Evolutionary conservation across 2,797 vertebrate genomes (phyloP).

Genomic region (Phaenicophaeus curvirostris): DNA sequence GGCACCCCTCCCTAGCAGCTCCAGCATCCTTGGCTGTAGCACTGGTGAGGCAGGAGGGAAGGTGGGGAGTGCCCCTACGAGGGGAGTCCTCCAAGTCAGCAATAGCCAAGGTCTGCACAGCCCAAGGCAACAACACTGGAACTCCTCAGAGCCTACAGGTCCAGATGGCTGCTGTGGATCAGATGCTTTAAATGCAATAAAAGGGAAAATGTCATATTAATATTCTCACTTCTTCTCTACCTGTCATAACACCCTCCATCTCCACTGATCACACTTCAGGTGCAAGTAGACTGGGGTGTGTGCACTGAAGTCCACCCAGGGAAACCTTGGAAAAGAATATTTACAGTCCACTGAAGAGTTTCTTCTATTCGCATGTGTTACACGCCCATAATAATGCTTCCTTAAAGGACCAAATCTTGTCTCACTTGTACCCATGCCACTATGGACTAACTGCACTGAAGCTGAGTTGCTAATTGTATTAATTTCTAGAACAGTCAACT

Average conservation of each 20-base stretch:
- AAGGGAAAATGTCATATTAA: neutral
- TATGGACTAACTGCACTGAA: neutral
- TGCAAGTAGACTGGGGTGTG: neutral
- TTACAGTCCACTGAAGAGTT: neutral
- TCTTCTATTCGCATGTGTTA: neutral
- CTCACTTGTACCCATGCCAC: neutral
- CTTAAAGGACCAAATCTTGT: neutral
- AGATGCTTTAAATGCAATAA: neutral
- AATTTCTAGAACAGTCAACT: neutral
- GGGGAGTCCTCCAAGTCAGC: neutral
- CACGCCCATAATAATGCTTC: neutral
- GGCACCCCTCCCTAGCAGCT: slow-evolving; percentile 3
- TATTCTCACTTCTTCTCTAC: neutral
- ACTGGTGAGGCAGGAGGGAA: neutral
- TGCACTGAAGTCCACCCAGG: neutral
- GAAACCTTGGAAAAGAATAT: neutral
- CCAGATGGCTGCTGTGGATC: neutral
- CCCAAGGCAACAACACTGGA: neutral
- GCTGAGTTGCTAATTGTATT: neutral
- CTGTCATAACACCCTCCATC: neutral
- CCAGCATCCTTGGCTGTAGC: neutral
- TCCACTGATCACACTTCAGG: neutral
- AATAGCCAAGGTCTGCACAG: neutral
- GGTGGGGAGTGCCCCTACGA: neutral
- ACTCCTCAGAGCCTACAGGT: neutral